Evolutionary conservation across 2,888 invertebrate species (phyloP), one percentile per base, ranked within the genome.

Genomic region (Thyatira batis): DNA sequence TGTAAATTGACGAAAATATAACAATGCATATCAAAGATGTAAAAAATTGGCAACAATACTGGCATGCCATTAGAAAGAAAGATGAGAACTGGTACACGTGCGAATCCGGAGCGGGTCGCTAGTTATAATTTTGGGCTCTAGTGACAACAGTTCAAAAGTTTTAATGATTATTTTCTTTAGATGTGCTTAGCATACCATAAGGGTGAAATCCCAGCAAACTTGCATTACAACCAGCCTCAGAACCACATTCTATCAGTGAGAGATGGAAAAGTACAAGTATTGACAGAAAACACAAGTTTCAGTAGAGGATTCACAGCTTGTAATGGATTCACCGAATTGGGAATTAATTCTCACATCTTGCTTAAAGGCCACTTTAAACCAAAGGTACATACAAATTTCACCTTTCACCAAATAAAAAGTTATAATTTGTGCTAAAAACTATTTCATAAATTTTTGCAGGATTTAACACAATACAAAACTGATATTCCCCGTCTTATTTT

Each of bases 401-500:
- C 23, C 23, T 23, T 23, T 4, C 23, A 23, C 23, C 23, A 23
- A 3, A 4, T 23, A 23, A 23, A 23, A 3, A 3, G 3, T 4
- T 23, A 23, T 23, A 4, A 4, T 23, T 6, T 3, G 23, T 23
- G 6, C 23, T 23, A 23, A n/a, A n/a, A n/a, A 8, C 27, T 8
- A 17, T 0, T 20, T 25, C 11, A 27, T 20, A 54, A 54, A 27
- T 20, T 21, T 23, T 65, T 61, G 52, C 23, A 84, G 84, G 69
- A 80, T 20, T 45, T 45, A 0, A 55, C 68, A 3, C 63, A 71
- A 2, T 82, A 82, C 58, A 71, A 69, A n/a, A 61, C 67, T 6
- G 61, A 57, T 28, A 73, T 91, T 21, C 92, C 93, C 0, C 81
- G 92, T 51, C 71, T 95, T 45, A 87, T 93, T 9, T 74, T 88